Evolutionary conservation across 2,888 invertebrate genomes (phyloP).

Genomic region (Seladonia tumulorum): DNA sequence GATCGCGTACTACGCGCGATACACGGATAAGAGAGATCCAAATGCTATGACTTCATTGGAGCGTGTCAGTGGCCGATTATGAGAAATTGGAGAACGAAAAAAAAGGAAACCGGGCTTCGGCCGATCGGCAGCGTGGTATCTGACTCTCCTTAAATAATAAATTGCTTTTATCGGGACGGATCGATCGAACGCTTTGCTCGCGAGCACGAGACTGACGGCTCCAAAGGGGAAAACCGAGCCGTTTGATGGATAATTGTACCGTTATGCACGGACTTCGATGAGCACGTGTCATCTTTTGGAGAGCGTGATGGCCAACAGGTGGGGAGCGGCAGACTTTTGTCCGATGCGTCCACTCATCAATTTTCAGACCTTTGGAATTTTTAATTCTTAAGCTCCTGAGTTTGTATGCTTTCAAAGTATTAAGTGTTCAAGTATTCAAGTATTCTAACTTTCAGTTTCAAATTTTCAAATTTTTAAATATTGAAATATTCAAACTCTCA

Average conservation of each 20-base stretch:
- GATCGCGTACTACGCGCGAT: constrained; percentile 49
- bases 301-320: background rate
- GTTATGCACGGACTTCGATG: background rate
- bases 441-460: no score
- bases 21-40: constrained; percentile 54
- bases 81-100: constrained; percentile 61
- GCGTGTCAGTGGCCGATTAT: constrained; percentile 70
- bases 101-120: constrained; percentile 52
- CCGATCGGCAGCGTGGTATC: constrained; percentile 34
- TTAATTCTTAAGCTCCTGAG: no score
- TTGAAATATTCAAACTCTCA: background rate
- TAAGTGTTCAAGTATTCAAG: no score
- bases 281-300: background rate
- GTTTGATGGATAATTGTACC: constrained; percentile 10
- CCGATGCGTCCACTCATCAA: background rate
- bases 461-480: no score
- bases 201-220: constrained; percentile 9
- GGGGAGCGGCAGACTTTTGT: background rate
- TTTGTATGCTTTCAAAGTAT: no score
- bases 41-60: constrained; percentile 70
- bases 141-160: constrained; percentile 43
- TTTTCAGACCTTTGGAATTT: background rate
- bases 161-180: constrained; percentile 46
- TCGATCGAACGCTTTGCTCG: constrained; percentile 32
- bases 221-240: constrained; percentile 20